These are phyloP conservation scores for Crocodylus rhombifer DNA, from an alignment of 2,797 vertebrate species.

Conservation along the genomic window DNA sequence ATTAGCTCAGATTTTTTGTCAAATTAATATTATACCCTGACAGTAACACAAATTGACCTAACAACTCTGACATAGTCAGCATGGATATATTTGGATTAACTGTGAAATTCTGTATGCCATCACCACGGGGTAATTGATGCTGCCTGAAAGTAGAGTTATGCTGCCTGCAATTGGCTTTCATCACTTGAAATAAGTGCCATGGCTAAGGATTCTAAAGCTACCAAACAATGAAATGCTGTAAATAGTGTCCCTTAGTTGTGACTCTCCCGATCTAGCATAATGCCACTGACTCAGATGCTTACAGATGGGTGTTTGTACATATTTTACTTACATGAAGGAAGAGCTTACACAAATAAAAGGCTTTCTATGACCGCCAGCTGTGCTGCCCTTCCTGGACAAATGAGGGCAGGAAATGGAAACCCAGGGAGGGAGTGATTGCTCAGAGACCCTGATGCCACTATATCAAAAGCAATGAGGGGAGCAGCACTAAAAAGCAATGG, in stretches of 20 bases:
- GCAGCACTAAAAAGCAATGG: not conserved
- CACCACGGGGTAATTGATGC: not conserved
- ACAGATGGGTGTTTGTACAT: not conserved
- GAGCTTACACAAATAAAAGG: not conserved
- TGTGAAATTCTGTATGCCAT: not conserved
- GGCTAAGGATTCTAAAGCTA: not conserved
- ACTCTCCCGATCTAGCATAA: not conserved
- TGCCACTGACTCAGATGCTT: not conserved
- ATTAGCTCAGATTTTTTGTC: not conserved
- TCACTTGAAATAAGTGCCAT: conserved; percentile 30
- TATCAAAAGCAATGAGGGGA: not conserved
- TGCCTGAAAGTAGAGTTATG: not conserved
- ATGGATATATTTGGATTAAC: not conserved
- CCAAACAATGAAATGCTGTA: not conserved
- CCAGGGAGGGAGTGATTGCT: too few relatives aligned
- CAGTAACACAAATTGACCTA: conserved; percentile 2
- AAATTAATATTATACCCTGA: conserved; percentile 8
- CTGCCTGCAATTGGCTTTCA: conserved; percentile 8
- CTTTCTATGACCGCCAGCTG: not conserved
- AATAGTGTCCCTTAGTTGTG: conserved; percentile 15
- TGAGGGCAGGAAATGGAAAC: too few relatives aligned
- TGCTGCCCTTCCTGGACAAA: not conserved
- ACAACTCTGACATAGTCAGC: not conserved
- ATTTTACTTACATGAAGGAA: not conserved
- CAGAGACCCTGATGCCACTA: fast-evolving